Evolutionary conservation across 2,113 vertebrate species (phyloP).

Genomic region (Eulacestoma nigropectus): DNA sequence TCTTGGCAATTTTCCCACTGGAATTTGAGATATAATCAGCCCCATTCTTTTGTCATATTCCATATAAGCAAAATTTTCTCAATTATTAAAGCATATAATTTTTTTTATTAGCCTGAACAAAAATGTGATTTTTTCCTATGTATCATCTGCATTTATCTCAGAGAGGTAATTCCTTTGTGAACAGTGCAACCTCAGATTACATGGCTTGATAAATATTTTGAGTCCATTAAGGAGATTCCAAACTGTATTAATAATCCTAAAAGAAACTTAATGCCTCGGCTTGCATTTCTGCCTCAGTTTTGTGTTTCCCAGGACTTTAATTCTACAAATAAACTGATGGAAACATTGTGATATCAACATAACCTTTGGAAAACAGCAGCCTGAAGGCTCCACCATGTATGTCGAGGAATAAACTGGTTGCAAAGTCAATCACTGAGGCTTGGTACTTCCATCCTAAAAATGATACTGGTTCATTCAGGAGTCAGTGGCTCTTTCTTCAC

Average conservation of each 20-base stretch:
- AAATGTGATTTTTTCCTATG: neutral
- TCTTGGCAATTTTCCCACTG: neutral
- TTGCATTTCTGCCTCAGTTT: neutral
- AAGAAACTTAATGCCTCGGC: neutral
- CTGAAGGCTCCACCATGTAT: neutral
- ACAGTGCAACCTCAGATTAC: neutral
- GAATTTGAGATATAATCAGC: neutral
- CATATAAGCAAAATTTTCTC: neutral
- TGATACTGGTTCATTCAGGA: neutral
- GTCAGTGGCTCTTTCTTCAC: neutral
- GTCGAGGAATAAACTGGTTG: neutral
- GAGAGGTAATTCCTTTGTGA: neutral
- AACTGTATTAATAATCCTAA: neutral
- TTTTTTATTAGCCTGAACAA: slow-evolving; percentile 22
- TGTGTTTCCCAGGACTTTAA: neutral
- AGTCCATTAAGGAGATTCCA: neutral
- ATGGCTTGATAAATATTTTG: neutral
- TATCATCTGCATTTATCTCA: neutral
- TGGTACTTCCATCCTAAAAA: neutral
- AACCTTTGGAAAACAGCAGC: neutral
- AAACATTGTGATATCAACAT: neutral
- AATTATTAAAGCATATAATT: neutral
- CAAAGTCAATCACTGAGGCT: neutral
- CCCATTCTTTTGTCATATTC: neutral
- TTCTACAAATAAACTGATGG: neutral